A percentile compares a stretch with the other conserved stretches of the same genome.
Conservation (phyloP, 2,888 invertebrate species). For the Automeris io region DNA sequence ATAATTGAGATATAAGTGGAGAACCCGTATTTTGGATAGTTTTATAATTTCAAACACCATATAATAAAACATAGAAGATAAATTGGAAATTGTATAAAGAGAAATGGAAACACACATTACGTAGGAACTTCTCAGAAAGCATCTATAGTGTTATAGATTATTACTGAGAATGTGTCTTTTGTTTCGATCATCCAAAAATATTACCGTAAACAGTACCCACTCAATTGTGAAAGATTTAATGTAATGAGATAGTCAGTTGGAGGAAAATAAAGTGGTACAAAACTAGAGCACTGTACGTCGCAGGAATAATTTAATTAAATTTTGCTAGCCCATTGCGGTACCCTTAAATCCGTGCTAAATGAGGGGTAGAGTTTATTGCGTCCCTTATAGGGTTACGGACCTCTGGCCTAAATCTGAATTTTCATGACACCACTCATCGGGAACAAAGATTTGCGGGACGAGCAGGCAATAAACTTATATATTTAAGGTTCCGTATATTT, state of each 20-base stretch:
- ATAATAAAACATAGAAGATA: too few relatives aligned
- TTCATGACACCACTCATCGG: slow-evolving; percentile 2
- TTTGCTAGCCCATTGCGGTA: slow-evolving; percentile 2
- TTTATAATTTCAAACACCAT: too few relatives aligned
- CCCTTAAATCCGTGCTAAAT: slow-evolving; percentile 5
- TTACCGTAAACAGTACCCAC: too few relatives aligned
- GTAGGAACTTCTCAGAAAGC: neutral
- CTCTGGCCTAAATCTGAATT: slow-evolving; percentile 16
- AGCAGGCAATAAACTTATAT: neutral
- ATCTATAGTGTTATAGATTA: too few relatives aligned
- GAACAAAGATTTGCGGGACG: neutral
- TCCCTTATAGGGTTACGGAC: slow-evolving; percentile 16
- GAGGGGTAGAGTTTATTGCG: slow-evolving; percentile 16
- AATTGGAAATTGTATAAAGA: too few relatives aligned
- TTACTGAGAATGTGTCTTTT: too few relatives aligned
- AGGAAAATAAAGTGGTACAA: neutral
- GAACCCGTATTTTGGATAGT: too few relatives aligned
- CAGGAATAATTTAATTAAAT: slow-evolving; percentile 6
- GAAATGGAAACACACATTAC: neutral
- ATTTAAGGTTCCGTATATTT: neutral
- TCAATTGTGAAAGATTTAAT: too few relatives aligned
- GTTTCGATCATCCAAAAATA: too few relatives aligned
- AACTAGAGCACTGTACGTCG: neutral
- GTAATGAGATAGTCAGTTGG: too few relatives aligned
- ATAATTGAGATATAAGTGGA: too few relatives aligned